phyloP scores from a whole-genome alignment of 2,888 invertebrate genomes.

The Vanessa cardui region DNA sequence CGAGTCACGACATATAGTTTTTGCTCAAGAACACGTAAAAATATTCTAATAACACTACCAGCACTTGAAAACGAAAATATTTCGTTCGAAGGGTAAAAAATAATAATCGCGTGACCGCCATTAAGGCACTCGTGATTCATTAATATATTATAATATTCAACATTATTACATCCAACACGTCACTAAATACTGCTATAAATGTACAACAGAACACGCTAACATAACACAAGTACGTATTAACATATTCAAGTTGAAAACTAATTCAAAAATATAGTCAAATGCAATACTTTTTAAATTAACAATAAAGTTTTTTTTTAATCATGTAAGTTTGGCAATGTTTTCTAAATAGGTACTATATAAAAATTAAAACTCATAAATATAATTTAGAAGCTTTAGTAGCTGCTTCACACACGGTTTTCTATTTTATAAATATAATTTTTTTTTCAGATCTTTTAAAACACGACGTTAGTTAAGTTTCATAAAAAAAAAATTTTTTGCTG shows the following conservation, averaged over 20 bases:
- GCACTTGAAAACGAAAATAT: neutral
- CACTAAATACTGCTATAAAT: constrained; percentile 11
- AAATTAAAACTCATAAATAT: too few species aligned
- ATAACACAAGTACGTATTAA: constrained; percentile 4
- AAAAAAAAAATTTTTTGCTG: too few species aligned
- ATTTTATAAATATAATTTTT: too few species aligned
- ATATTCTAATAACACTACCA: neutral
- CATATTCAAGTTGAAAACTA: neutral
- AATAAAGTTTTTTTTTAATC: too few species aligned
- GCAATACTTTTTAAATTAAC: too few species aligned
- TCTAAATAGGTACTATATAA: too few species aligned
- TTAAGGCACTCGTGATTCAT: constrained; percentile 42
- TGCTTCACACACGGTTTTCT: too few species aligned
- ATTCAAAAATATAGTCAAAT: too few species aligned
- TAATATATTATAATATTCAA: constrained; percentile 32
- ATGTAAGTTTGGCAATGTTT: too few species aligned
- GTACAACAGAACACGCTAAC: constrained; percentile 13
- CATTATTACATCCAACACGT: constrained; percentile 23
- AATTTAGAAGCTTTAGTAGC: too few species aligned
- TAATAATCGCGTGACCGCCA: constrained; percentile 55
- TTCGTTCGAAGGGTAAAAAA: constrained; percentile 78
- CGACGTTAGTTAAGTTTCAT: too few species aligned
- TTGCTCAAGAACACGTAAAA: neutral
- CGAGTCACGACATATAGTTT: neutral
- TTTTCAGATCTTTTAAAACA: too few species aligned